Evolutionary conservation across 2,113 vertebrate genomes (phyloP).

Genomic region (Enhydra lutris): DNA sequence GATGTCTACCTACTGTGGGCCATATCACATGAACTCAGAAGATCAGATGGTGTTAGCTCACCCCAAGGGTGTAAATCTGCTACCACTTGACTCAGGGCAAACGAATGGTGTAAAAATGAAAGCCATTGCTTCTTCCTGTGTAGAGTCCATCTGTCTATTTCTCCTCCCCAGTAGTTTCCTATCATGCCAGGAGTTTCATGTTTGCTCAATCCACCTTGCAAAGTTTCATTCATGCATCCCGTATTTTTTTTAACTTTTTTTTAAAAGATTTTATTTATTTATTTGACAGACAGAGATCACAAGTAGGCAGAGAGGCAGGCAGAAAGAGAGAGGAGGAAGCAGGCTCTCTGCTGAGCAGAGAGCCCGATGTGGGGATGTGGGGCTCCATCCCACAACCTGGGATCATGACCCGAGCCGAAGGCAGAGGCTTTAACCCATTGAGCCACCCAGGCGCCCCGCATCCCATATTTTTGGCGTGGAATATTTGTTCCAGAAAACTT

Average conservation of each 20-base stretch:
- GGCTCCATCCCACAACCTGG: too few relatives aligned
- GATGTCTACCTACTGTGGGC: not conserved
- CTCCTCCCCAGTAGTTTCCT: conserved; percentile 44
- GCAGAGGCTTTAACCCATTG: too few relatives aligned
- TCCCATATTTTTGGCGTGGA: conserved; percentile 24
- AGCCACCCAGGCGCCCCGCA: not conserved
- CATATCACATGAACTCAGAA: not conserved
- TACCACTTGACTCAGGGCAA: not conserved
- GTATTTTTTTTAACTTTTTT: not conserved
- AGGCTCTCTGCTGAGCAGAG: too few relatives aligned
- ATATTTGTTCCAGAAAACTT: conserved; percentile 13
- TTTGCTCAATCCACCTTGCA: conserved; percentile 31
- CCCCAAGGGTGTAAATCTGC: not conserved
- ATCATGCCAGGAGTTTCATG: conserved; percentile 31
- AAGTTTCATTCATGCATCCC: not conserved
- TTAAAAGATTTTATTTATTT: too few relatives aligned
- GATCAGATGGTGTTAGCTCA: not conserved
- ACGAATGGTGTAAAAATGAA: not conserved
- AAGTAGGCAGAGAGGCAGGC: too few relatives aligned
- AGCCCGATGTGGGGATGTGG: too few relatives aligned
- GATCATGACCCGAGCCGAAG: too few relatives aligned
- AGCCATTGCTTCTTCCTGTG: conserved; percentile 6
- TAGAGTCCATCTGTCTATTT: not conserved
- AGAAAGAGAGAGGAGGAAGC: too few relatives aligned
- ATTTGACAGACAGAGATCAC: too few relatives aligned